Percentiles rank a stretch among this genome's conserved stretches.
These are phyloP conservation scores for Drosophila mauritiana DNA, from an alignment of 1,140 invertebrate genomes.

Conservation along the genomic window DNA sequence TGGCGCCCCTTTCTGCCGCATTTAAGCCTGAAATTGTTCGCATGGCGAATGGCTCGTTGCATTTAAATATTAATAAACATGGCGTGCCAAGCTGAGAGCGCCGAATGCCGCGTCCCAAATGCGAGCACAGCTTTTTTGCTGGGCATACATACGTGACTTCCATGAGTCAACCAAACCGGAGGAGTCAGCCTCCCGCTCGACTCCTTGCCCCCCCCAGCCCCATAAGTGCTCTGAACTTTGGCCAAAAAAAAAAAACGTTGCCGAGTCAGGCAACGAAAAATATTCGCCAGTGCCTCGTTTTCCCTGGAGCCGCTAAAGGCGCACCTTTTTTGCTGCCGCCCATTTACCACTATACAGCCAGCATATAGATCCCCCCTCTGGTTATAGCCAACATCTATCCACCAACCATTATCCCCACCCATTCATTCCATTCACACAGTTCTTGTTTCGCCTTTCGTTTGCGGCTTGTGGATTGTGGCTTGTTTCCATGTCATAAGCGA, in stretches of 20 bases:
- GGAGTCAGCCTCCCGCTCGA: slow-evolving; percentile 22
- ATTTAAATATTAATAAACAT: slow-evolving; percentile 84
- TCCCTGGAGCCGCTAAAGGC: slow-evolving; percentile 44
- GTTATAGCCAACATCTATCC: neutral
- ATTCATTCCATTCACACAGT: slow-evolving; percentile 57
- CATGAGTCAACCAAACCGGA: slow-evolving; percentile 68
- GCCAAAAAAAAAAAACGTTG: slow-evolving; percentile 59
- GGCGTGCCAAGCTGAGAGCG: slow-evolving; percentile 76
- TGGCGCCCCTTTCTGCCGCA: slow-evolving; percentile 32
- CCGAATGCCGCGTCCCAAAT: slow-evolving; percentile 62
- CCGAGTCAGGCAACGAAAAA: slow-evolving; percentile 72
- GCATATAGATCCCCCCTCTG: neutral
- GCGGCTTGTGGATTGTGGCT: slow-evolving; percentile 27
- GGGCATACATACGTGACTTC: slow-evolving; percentile 73
- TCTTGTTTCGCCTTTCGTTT: slow-evolving; percentile 56
- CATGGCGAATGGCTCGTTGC: slow-evolving; percentile 73
- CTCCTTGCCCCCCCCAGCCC: slow-evolving; percentile 8
- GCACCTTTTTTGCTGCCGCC: slow-evolving; percentile 47
- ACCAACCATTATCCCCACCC: neutral
- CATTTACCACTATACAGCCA: slow-evolving; percentile 25
- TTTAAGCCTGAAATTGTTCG: slow-evolving; percentile 79
- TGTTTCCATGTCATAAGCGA: slow-evolving; percentile 47
- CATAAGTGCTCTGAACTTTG: slow-evolving; percentile 62
- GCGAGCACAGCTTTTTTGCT: slow-evolving; percentile 55
- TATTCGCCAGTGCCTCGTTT: slow-evolving; percentile 28